A percentile compares a stretch with the other conserved stretches of the same genome.
Evolutionary conservation across 92 coral and sea anemone genomes (phyloP).

Genomic region (Virgularia gustaviana): DNA sequence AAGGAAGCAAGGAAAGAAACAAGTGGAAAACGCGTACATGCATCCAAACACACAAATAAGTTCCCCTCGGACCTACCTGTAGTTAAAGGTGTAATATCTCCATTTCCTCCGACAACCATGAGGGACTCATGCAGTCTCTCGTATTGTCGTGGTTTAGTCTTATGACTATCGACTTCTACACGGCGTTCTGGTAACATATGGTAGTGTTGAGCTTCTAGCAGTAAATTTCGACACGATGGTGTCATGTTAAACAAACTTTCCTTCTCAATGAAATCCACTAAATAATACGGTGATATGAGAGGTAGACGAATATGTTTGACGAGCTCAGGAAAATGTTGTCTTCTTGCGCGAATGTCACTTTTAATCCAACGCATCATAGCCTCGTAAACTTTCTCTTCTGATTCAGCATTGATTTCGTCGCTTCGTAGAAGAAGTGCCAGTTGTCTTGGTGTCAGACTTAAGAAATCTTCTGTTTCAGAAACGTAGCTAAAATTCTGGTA

Average conservation of each 20-base stretch:
- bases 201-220: constrained; percentile 93
- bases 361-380: constrained; percentile 85
- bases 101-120: constrained; percentile 91
- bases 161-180: constrained; percentile 65
- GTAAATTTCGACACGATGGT: constrained; percentile 73
- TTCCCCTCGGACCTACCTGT: constrained; percentile 66
- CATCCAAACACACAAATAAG: too few species aligned
- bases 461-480: constrained; percentile 86
- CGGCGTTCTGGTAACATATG: constrained; percentile 99
- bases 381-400: constrained; percentile 93
- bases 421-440: constrained; percentile 66
- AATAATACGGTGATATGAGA: constrained; percentile 85
- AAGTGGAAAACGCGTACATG: too few species aligned
- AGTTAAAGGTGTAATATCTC: constrained; percentile 80
- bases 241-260: constrained; percentile 73
- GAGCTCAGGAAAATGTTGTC: constrained; percentile 63
- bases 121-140: constrained; percentile 92
- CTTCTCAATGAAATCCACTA: constrained; percentile 90
- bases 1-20: neutral
- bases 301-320: constrained; percentile 84
- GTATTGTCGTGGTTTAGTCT: constrained; percentile 91
- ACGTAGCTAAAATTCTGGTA: constrained; percentile 80
- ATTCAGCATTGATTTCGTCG: constrained; percentile 91
- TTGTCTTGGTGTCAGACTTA: constrained; percentile 67
- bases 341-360: constrained; percentile 67